Evolutionary conservation across 2,888 invertebrate genomes (phyloP), one percentile per base, ranked within the genome.

Genomic region (Nemapogon koenigi): DNA sequence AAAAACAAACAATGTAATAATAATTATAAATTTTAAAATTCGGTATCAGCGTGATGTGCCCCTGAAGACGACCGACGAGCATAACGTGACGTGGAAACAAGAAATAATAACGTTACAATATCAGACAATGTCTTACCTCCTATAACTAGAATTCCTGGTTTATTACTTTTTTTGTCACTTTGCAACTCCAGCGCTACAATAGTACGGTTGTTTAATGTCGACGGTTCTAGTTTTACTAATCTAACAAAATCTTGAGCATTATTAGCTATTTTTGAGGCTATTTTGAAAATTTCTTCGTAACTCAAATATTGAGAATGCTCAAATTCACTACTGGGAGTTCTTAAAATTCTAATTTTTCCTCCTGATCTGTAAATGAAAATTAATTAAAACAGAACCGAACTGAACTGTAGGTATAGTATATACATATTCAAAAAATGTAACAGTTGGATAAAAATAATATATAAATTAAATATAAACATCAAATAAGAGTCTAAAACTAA

Each of bases 61-160:
- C 22, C 8, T 7, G 22, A 22, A 22, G 8, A 22, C 6, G 8
- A 6, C 22, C 6, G 22, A 22, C 22, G 6, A 7, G 8, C 22
- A 22, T 7, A 6, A 22, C 22, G 6, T 7, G 22, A 22, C 22
- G 6, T 7, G 22, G 8, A 6, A 6, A 22, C 6, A 22, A 22
- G 6, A 22, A 10, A 22, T 22, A 22, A 10, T 7, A 22, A 22
- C 6, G 22, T 22, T 7, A 10, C 6, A 7, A 22, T 22, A 13
- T 4, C 10, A 22, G 10, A 22, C 11, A 10, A 4, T 28, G 11
- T n/a, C 30, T 40, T 47, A 71, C 76, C 69, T 53, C 67, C 76
- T 41, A 76, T 49, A 8, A 78, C 50, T 7, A 76, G 60, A 45
- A 78, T 72, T 13, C 78, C 78, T 16, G 75, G 76, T 43, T 78